Evolutionary conservation across 2,888 invertebrate species (phyloP).

Genomic region (Harpalus rubripes): DNA sequence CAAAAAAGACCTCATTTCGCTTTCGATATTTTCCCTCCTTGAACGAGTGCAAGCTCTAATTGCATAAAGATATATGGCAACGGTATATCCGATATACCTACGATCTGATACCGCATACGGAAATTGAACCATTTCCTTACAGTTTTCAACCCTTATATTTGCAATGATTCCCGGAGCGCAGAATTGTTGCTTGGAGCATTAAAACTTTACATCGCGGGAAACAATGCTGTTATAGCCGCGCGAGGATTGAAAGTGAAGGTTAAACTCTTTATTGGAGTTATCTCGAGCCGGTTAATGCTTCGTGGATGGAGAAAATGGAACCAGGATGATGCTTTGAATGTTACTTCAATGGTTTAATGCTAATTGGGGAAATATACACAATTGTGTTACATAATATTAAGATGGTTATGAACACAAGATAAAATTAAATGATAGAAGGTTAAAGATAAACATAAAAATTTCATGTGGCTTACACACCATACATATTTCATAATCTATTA

Average conservation of each 20-base stretch:
- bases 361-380: too few species aligned
- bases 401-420: too few species aligned
- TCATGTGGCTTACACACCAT: too few species aligned
- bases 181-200: slow-evolving; percentile 36
- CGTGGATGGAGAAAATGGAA: not conserved
- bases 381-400: too few species aligned
- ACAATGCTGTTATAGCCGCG: slow-evolving; percentile 20
- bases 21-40: slow-evolving; percentile 11
- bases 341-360: not conserved
- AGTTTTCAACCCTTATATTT: slow-evolving; percentile 57
- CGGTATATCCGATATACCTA: slow-evolving; percentile 53
- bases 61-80: slow-evolving; percentile 42
- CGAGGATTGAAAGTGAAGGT: slow-evolving; percentile 31
- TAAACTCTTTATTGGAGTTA: slow-evolving; percentile 30
- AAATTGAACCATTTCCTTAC: slow-evolving; percentile 62
- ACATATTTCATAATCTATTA: too few species aligned
- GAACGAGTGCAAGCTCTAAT: slow-evolving; percentile 35
- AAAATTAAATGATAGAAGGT: too few species aligned
- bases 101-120: slow-evolving; percentile 48
- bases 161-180: slow-evolving; percentile 12
- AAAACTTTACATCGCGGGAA: slow-evolving; percentile 38
- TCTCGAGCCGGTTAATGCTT: not conserved
- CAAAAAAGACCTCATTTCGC: not conserved
- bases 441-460: too few species aligned
- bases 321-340: not conserved